Percentiles rank a stretch among this genome's conserved stretches.
These are phyloP conservation scores for Sebastes taczanowskii DNA, from an alignment of 2,797 vertebrate genomes.

Conservation along the genomic window DNA sequence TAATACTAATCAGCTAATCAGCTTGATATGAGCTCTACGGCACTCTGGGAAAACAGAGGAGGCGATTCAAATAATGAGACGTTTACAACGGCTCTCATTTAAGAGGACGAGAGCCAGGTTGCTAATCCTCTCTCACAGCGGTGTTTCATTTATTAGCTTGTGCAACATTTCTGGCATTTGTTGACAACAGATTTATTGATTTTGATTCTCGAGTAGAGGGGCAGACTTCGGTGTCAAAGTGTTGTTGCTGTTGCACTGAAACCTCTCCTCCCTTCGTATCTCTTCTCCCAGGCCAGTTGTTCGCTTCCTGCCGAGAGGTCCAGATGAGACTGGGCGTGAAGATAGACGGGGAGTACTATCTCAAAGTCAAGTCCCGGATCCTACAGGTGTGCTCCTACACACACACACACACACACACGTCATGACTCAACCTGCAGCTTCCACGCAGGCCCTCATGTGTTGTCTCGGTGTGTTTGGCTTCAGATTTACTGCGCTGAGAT, in stretches of 20 bases:
- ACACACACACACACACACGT: constrained; percentile 3
- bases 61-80: constrained; percentile 37
- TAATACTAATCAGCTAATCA: constrained; percentile 70
- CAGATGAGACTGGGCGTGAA: constrained; percentile 86
- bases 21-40: constrained; percentile 25
- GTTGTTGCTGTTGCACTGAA: constrained; percentile 4
- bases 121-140: background rate
- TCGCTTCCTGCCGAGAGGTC: constrained; percentile 89
- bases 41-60: constrained; percentile 37
- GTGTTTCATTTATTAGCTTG: constrained; percentile 4
- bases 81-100: constrained; percentile 4
- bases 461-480: constrained; percentile 44
- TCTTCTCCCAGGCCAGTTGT: constrained; percentile 84
- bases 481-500: constrained; percentile 94
- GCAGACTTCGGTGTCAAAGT: background rate
- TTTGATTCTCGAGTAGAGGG: background rate
- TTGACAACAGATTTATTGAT: background rate
- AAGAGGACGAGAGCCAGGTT: constrained; percentile 6
- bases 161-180: background rate
- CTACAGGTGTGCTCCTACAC: constrained; percentile 85
- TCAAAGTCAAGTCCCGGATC: constrained; percentile 87
- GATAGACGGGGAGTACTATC: constrained; percentile 90
- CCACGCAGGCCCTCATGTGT: constrained; percentile 6
- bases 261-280: background rate
- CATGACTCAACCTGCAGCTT: constrained; percentile 22